Conservation (phyloP, 1,140 invertebrate genomes). For the Aphelinus atriplicis region DNA sequence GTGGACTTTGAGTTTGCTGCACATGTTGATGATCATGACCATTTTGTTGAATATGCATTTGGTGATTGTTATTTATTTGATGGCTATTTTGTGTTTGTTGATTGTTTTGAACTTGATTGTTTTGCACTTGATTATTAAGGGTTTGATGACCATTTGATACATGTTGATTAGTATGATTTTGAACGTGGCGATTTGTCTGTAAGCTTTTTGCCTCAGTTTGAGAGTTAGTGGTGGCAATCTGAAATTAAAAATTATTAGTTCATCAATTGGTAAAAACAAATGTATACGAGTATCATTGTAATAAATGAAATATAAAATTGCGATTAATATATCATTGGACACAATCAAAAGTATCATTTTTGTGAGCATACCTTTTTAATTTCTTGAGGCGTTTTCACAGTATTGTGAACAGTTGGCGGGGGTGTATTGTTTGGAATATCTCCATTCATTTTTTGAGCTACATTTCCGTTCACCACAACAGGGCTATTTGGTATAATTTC, state of each 20-base stretch:
- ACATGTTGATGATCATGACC: slow-evolving; percentile 15
- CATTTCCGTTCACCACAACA: slow-evolving; percentile 55
- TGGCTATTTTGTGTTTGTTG: neutral
- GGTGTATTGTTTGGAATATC: slow-evolving; percentile 45
- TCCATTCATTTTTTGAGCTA: slow-evolving; percentile 48
- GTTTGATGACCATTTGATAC: too few species aligned
- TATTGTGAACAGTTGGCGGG: slow-evolving; percentile 36
- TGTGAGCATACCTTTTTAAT: slow-evolving; percentile 38
- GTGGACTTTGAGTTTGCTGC: neutral
- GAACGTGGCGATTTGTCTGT: too few species aligned
- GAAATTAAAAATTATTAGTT: too few species aligned
- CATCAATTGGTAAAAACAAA: too few species aligned
- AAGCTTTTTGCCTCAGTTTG: too few species aligned
- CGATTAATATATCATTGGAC: too few species aligned
- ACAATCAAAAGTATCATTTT: too few species aligned
- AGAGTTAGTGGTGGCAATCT: too few species aligned
- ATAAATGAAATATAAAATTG: too few species aligned
- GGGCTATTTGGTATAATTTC: slow-evolving; percentile 59
- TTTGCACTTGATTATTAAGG: neutral
- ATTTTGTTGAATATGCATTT: slow-evolving; percentile 15
- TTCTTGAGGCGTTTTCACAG: slow-evolving; percentile 51
- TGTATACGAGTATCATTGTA: too few species aligned
- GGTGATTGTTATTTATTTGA: slow-evolving; percentile 2
- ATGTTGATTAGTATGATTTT: too few species aligned
- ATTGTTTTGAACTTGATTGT: neutral